phyloP scores from a whole-genome alignment of 1,140 invertebrate species.

The Drosophila quadrilineata region DNA sequence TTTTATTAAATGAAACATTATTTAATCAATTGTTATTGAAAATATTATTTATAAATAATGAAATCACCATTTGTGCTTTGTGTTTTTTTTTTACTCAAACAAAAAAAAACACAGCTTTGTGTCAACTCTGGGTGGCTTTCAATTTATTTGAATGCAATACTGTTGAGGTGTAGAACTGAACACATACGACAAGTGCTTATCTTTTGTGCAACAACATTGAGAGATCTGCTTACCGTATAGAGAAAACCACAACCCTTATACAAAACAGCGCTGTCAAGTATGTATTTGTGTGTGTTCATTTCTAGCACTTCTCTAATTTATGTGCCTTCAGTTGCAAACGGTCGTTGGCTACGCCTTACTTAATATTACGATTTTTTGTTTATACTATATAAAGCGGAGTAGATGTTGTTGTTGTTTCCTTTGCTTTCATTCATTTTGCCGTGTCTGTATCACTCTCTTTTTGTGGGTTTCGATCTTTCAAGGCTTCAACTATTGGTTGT shows the following conservation, averaged over 20 bases:
- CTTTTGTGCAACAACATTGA: slow-evolving; percentile 74
- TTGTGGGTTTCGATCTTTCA: no score
- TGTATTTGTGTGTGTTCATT: slow-evolving; percentile 16
- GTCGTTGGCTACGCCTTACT: slow-evolving; percentile 59
- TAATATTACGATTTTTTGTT: slow-evolving; percentile 38
- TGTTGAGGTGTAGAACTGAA: no score
- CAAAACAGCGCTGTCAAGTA: slow-evolving; percentile 18
- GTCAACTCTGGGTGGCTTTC: no score
- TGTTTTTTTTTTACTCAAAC: no score
- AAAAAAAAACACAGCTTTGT: no score
- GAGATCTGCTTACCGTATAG: slow-evolving; percentile 61
- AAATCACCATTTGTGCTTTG: no score
- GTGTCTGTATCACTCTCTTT: slow-evolving; percentile 71
- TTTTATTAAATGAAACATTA: background rate
- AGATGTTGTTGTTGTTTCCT: slow-evolving; percentile 30
- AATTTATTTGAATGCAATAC: no score
- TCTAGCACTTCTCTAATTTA: slow-evolving; percentile 71
- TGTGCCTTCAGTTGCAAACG: slow-evolving; percentile 72
- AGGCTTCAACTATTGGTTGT: slow-evolving; percentile 74
- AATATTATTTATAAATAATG: background rate
- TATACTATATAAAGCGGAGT: no score
- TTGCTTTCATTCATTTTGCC: slow-evolving; percentile 39
- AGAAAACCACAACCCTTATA: slow-evolving; percentile 8
- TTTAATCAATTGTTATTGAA: background rate
- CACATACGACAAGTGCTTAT: slow-evolving; percentile 77